Percentiles rank a stretch among this genome's conserved stretches.
These are phyloP conservation scores for Mionectes macconnelli DNA, from an alignment of 2,113 vertebrate species.

Conservation along the genomic window DNA sequence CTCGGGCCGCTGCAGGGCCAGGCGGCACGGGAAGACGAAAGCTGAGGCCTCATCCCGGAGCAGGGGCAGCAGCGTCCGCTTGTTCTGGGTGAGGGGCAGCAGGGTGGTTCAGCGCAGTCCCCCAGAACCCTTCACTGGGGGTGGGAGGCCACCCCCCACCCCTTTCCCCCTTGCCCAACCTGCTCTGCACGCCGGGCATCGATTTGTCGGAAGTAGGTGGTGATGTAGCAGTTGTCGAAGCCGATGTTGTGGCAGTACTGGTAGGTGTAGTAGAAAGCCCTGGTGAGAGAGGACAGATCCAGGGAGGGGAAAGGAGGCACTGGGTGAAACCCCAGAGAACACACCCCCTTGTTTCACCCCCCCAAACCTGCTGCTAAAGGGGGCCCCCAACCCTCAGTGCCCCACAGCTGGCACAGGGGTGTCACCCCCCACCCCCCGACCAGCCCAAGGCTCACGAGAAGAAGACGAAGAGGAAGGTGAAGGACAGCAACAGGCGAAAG, in stretches of 20 bases:
- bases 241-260: slow-evolving; percentile 71
- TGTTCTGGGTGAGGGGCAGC: slow-evolving; percentile 22
- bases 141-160: not conserved
- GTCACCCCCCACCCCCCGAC: not conserved
- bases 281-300: not conserved
- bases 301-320: not conserved
- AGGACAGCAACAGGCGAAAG: slow-evolving; percentile 72
- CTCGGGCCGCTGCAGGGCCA: slow-evolving; percentile 65
- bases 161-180: slow-evolving; percentile 29
- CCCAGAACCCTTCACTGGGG: accelerated
- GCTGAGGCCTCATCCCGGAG: slow-evolving; percentile 52
- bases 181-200: slow-evolving; percentile 74
- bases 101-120: not conserved
- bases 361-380: too few relatives aligned
- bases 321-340: not conserved
- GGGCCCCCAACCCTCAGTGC: not conserved
- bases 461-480: slow-evolving; percentile 76
- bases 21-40: slow-evolving; percentile 70
- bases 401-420: accelerated
- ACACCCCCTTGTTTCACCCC: not conserved
- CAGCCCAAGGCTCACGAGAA: slow-evolving; percentile 57
- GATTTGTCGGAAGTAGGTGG: slow-evolving; percentile 83
- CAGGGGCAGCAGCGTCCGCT: slow-evolving; percentile 74
- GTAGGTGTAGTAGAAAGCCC: slow-evolving; percentile 74
- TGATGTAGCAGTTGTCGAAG: slow-evolving; percentile 85